Base-by-base conservation (phyloP, 2,797 vertebrate species). In the Carapus acus region DNA sequence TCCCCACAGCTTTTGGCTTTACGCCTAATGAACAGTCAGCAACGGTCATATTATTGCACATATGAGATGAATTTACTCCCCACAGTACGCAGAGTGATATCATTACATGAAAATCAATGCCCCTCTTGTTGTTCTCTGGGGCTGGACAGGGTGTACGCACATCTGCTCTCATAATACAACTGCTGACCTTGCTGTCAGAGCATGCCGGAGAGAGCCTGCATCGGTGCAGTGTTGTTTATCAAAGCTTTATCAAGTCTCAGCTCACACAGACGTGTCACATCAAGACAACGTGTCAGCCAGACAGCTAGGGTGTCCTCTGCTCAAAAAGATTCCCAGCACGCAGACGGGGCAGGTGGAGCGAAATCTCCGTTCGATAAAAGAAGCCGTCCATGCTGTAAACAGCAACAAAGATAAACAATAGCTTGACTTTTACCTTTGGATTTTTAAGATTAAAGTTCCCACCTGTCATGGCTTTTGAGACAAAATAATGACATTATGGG, bases 41-140 rank as follows among this genome's bases (percentile, higher is more conserved):
- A 58, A 54, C 52, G 72, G 72, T 72, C 80, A 67, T 81, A 78
- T 81, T 83, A 83, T 80, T 80, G 81, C 81, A 83, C 73, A 69
- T 82, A 83, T 79, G 79, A 87, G 79, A 85, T 86, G 78, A 79
- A 87, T 87, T 81, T 77, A 80, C 71, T 79, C 72, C 71, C 74
- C 36, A 45, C 78, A 78, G 79, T 55, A 77, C 73, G 59, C 48
- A 53, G 74, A 83, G 65, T 80, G 83, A 83, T 85, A 85, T 85
- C 86, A 84, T 84, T 84, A 83, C 81, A 78, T 69, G 74, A 74
- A 83, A 85, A 88, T 88, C 87, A 81, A 88, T 89, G 83, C 65
- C 51, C 69, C 80, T 69, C 75, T 73, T 83, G 80, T 87, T 86
- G 84, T 84, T 80, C 74, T 83, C 71, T 62, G 72, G 74, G 73